Conservation (phyloP, 2,797 vertebrate genomes). For the Silurus aristotelis region DNA sequence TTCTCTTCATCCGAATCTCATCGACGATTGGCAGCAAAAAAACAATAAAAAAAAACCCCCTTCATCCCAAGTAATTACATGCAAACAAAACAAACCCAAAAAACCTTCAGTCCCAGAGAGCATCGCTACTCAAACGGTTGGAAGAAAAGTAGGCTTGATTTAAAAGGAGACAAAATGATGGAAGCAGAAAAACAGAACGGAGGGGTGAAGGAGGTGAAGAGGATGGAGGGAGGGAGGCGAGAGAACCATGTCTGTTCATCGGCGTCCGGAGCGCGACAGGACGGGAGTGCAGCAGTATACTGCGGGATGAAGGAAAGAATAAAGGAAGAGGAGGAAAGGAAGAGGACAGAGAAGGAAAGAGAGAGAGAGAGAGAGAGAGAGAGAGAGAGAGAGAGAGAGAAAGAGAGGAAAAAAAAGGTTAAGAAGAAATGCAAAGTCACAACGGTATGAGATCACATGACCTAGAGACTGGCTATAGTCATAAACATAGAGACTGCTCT, state of each 20-base stretch:
- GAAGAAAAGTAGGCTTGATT: not conserved
- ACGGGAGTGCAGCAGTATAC: constrained; percentile 82
- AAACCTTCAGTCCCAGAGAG: too few species aligned
- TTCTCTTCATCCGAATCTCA: not conserved
- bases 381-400: not conserved
- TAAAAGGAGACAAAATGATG: not conserved
- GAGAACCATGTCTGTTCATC: constrained; percentile 70
- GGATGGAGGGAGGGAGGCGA: not conserved
- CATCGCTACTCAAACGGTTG: too few species aligned
- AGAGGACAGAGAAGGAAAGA: too few species aligned
- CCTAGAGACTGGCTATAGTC: not conserved
- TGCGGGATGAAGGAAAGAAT: constrained; percentile 55
- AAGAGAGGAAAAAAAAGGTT: constrained; percentile 14
- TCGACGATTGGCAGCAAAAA: too few species aligned
- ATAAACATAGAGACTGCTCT: not conserved
- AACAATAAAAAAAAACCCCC: not conserved
- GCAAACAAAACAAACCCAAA: not conserved
- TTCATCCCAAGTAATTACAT: not conserved
- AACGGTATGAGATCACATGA: not conserved
- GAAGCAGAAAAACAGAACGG: not conserved
- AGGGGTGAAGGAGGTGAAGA: too few species aligned
- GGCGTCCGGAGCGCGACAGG: constrained; percentile 82
- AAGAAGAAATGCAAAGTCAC: constrained; percentile 41
- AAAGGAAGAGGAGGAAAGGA: not conserved
- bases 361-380: not conserved